Evolutionary conservation across 2,797 vertebrate species (phyloP).

Genomic region (Telmatherina bonti): DNA sequence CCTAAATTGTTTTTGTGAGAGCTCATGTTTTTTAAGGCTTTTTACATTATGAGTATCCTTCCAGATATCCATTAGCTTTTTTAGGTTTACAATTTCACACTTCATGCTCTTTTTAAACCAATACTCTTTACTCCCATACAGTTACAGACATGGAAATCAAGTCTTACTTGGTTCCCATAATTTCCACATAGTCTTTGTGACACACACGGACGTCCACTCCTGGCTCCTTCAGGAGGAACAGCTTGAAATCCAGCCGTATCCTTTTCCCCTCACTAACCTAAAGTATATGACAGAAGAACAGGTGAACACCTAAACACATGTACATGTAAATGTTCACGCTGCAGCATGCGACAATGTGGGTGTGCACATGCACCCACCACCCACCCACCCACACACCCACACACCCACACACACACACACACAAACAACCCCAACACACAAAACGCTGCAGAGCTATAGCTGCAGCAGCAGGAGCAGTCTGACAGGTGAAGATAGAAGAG

Average conservation of each 20-base stretch:
- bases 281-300: constrained; percentile 54
- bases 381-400: constrained; percentile 9
- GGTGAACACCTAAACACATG: constrained; percentile 21
- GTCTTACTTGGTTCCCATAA: constrained; percentile 78
- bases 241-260: constrained; percentile 78
- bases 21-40: background rate
- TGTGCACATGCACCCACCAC: background rate
- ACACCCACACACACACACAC: constrained; percentile 14
- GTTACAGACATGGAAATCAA: background rate
- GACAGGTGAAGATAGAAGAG: constrained; percentile 83
- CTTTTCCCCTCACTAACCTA: constrained; percentile 74
- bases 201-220: constrained; percentile 73
- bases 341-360: constrained; percentile 7
- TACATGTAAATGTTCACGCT: constrained; percentile 25
- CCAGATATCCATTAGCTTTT: too few relatives aligned
- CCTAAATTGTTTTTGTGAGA: background rate
- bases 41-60: background rate
- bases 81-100: background rate
- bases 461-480: constrained; percentile 68
- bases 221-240: constrained; percentile 86
- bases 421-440: constrained; percentile 52
- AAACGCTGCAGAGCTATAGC: constrained; percentile 63
- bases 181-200: constrained; percentile 84
- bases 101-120: background rate
- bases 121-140: too few relatives aligned